Base-by-base conservation (phyloP, 1,140 invertebrate species). In the Halictus rubicundus region DNA sequence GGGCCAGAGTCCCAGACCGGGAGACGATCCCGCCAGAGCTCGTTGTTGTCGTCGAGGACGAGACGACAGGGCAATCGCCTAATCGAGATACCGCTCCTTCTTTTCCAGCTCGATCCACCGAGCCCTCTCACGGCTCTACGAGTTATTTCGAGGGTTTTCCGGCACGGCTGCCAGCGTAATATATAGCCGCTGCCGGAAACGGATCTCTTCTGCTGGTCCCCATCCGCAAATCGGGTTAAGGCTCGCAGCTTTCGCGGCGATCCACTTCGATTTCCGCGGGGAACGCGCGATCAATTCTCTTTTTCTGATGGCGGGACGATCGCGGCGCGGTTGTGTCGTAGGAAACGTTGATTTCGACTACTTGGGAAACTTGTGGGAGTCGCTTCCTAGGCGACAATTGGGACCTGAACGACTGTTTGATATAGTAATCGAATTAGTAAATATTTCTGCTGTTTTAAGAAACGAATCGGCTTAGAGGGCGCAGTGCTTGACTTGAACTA, bases 231-330 rank as follows among this genome's bases (percentile, higher is more conserved):
- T 81, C 75, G 80, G 79, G 75, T 78, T 81, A 78, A 81, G 54
- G 68, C 63, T 70, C 75, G 60, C 72, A 66, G 80, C 68, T 71
- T 66, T 39, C 61, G 68, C 52, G 68, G 25, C 72, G 80, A 81
- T 81, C 80, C 61, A 78, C 68, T 81, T 78, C 80, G 80, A 81
- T 81, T 71, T 70, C 80, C 68, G 68, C 32, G 63, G 68, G 73
- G 79, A 78, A 46, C 9, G 46, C 4, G 8, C 68, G 60, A 57
- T 57, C 65, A 69, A 63, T 77, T 65, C 32, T 70, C 66, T 70
- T 39, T 65, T 64, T 32, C 25, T n/a, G 9, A 21, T 39, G 37
- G 32, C 63, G 25, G 25, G 27, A 39, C 71, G 61, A 80, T 46
- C 46, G 57, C 32, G 10, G 16, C 32, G 12, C 37, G 60, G n/a